Base-by-base conservation (phyloP, 2,113 vertebrate genomes). In the Thymallus thymallus region DNA sequence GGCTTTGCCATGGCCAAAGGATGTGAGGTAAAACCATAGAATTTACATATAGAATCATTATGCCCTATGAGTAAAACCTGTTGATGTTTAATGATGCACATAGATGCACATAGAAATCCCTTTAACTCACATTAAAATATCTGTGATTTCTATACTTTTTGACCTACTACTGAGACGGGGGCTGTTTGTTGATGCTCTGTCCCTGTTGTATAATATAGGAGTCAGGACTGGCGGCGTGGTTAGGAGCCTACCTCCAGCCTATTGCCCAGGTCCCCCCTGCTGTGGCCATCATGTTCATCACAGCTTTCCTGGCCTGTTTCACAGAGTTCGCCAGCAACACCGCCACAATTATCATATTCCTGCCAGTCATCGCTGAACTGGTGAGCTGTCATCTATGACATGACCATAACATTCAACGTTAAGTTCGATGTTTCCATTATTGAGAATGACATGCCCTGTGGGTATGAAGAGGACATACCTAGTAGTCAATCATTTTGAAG, bases 291-390 rank as follows among this genome's bases (percentile, higher is more conserved):
- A 89, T 99, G 73, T 90, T 98, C 79, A 93, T 98, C 89, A 96
- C 96, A 0, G 85, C 88, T 1, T 94, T 98, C 74, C 90, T 99
- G 0, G 95, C 96, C 79, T 92, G 94, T 80, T 98, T 98, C 91
- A 99, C 98, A 0, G 98, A 99, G 89, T 97, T 99, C 3, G 98
- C 97, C 88, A 98, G 97, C 91, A 99, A 99, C 91, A 98, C 96
- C 0, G 98, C 98, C 89, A 98, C 98, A 0, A 96, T 96, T 70
- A 96, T 98, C 84, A 98, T 99, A 89, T 98, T 99, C 63, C 88
- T 99, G 68, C 98, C 98, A 0, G 88, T 99, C 74, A 88, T 99
- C 76, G 94, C 95, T 16, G 96, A 99, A 85, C 92, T 99, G 96
- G 98, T 99, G 86, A 96, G 93, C 14, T 51, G 48, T 5, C 5